A percentile compares a stretch with the other conserved stretches of the same genome.
These are phyloP conservation scores for Sminthurinus aureus DNA, from an alignment of 2,888 invertebrate species.

Conservation along the genomic window DNA sequence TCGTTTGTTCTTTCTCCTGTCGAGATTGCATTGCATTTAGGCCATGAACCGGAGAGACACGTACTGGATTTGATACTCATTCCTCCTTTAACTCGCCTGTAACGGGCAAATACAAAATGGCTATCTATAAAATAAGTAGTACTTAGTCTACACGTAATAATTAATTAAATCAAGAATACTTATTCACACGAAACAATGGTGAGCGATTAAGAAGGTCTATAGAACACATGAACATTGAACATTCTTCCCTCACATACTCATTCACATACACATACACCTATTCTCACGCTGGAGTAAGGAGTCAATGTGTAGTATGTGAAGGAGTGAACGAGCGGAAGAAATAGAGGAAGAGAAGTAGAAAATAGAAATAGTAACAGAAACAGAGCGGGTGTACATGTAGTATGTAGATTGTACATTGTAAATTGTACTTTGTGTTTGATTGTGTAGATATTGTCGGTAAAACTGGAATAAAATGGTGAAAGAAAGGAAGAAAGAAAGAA, in stretches of 20 bases:
- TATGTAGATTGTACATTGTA: neutral
- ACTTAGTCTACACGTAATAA: slow-evolving; percentile 13
- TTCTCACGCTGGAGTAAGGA: no score
- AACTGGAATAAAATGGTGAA: slow-evolving; percentile 6
- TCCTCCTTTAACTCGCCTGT: neutral
- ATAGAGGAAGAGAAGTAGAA: slow-evolving; percentile 15
- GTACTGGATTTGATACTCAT: neutral
- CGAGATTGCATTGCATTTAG: neutral
- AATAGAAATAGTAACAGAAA: neutral
- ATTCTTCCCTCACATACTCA: neutral
- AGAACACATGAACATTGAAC: neutral
- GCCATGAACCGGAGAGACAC: neutral
- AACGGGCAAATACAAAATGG: slow-evolving; percentile 8
- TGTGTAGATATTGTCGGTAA: slow-evolving; percentile 16
- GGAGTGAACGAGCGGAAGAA: neutral
- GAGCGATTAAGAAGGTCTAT: slow-evolving; percentile 24
- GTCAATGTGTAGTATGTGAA: neutral
- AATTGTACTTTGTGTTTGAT: neutral
- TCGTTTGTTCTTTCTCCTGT: neutral
- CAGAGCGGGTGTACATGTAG: neutral
- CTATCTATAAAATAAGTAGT: slow-evolving; percentile 5
- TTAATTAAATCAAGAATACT: slow-evolving; percentile 32
- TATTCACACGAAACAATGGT: slow-evolving; percentile 27
- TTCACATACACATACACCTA: no score
- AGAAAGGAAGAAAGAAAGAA: neutral